Conservation (phyloP, 2,888 invertebrate species). For the Andrena minutula region DNA sequence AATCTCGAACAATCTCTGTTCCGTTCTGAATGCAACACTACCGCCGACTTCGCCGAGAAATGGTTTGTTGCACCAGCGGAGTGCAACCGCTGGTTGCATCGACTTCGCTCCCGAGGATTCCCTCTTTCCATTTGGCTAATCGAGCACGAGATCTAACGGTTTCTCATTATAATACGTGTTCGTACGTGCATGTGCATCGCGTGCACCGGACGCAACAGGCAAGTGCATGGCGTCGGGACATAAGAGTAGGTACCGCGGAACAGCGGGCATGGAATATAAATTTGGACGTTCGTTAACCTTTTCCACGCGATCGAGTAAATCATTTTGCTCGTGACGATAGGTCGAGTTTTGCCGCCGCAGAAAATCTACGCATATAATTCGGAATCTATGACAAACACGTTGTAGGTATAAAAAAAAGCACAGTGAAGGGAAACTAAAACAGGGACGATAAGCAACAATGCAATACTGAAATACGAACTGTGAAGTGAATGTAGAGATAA, state of each 20-base stretch:
- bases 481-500: background rate
- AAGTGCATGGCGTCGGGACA: constrained; percentile 4
- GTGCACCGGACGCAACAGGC: constrained; percentile 10
- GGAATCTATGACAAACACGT: background rate
- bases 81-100: constrained; percentile 41
- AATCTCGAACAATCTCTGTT: constrained; percentile 59
- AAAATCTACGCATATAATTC: constrained; percentile 11
- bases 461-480: background rate
- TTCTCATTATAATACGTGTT: constrained; percentile 36
- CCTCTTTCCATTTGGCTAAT: constrained; percentile 56
- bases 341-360: background rate
- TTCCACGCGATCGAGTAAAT: constrained; percentile 10
- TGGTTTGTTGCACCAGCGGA: constrained; percentile 43
- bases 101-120: constrained; percentile 45
- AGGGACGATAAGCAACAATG: background rate
- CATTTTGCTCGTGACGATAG: background rate
- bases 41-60: constrained; percentile 26
- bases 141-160: constrained; percentile 59
- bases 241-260: constrained; percentile 34
- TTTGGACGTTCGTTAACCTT: constrained; percentile 45
- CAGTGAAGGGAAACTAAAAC: no score
- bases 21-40: constrained; percentile 62
- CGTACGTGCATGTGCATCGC: constrained; percentile 9
- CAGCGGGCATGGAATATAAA: constrained; percentile 29
- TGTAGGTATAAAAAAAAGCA: no score